Percentiles rank a stretch among this genome's conserved stretches.
Conservation (phyloP, 1,140 invertebrate species). For the Streblospio benedicti region DNA sequence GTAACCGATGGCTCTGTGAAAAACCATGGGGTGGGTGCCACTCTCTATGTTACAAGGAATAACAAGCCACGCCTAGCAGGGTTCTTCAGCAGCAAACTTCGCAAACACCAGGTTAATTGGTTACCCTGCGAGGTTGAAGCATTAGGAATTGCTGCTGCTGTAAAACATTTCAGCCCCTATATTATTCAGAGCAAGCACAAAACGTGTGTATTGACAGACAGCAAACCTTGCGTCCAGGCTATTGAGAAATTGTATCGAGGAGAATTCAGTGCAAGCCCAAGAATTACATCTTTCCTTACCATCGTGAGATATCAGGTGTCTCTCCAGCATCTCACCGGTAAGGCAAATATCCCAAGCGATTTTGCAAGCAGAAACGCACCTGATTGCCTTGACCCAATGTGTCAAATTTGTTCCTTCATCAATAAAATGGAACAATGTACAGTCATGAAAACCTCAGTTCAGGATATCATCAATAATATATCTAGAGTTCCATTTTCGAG, state of each 20-base stretch:
- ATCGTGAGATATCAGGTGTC: slow-evolving; percentile 18
- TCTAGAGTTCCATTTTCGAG: slow-evolving; percentile 18
- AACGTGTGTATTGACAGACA: slow-evolving; percentile 21
- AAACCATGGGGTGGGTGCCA: slow-evolving; percentile 16
- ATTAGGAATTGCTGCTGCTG: slow-evolving; percentile 18
- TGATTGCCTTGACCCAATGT: slow-evolving; percentile 3
- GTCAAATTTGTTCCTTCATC: slow-evolving; percentile 10
- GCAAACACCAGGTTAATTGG: slow-evolving; percentile 19
- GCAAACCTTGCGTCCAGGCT: slow-evolving; percentile 24
- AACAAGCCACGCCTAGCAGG: slow-evolving; percentile 9
- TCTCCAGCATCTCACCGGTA: slow-evolving; percentile 17
- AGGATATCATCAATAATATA: too few species aligned
- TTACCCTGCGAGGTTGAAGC: slow-evolving; percentile 24
- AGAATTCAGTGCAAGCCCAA: slow-evolving; percentile 22
- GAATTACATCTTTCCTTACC: slow-evolving; percentile 18
- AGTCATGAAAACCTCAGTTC: not conserved
- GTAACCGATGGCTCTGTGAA: slow-evolving; percentile 18
- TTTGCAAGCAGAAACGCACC: slow-evolving; percentile 21
- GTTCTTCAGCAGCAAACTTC: slow-evolving; percentile 20
- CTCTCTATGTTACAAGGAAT: slow-evolving; percentile 15
- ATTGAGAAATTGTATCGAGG: slow-evolving; percentile 22
- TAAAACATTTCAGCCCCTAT: slow-evolving; percentile 21
- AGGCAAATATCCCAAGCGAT: slow-evolving; percentile 17
- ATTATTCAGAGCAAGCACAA: slow-evolving; percentile 18
- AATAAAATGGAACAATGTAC: not conserved